Base-by-base conservation (phyloP, 2,113 vertebrate genomes). In the Platycercus adscitus region DNA sequence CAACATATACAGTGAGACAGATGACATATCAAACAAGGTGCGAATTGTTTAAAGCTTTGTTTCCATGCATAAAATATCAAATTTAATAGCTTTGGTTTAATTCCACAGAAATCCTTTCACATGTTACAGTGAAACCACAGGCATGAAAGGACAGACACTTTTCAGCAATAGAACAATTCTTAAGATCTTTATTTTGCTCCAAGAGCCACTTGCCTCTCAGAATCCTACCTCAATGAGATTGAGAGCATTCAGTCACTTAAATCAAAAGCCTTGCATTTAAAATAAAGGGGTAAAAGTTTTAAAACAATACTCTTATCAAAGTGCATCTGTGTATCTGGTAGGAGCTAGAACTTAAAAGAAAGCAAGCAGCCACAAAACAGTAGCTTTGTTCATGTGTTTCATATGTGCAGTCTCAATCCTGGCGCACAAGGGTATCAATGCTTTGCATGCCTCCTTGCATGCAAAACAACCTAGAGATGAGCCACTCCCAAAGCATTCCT, bases 401-500 rank as follows among this genome's bases (percentile, higher is more conserved):
- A 0, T 23, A 63, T 6, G 25, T 3, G 24, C 29, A 15, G 23
- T 44, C 53, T 69, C 37, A 33, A 33, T 13, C 31, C 72, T 31
- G 26, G 17, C 6, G 7, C 28, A n/a, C 23, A 53, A 53, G 17
- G 10, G 1, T 9, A 24, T 35, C 0, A 3, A 79, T 26, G 50
- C 25, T 24, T 46, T 29, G 39, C 53, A 31, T 55, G 43, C 17
- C 43, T 31, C 43, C 43, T 58, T 66, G 31, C 12, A 5, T 15
- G 61, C 39, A 44, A 13, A 52, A 69, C 14, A 39, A 61, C 12
- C 18, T 28, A 46, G 70, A 61, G 21, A 24, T 44, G 44, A 52
- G 52, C 35, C 3, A 6, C 11, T 58, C 64, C 28, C 35, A n/a
- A n/a, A 76, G 26, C 5, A 0, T 21, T 82, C 56, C 13, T 43